phyloP scores from a whole-genome alignment of 2,113 vertebrate genomes.

The Austrofundulus limnaeus region DNA sequence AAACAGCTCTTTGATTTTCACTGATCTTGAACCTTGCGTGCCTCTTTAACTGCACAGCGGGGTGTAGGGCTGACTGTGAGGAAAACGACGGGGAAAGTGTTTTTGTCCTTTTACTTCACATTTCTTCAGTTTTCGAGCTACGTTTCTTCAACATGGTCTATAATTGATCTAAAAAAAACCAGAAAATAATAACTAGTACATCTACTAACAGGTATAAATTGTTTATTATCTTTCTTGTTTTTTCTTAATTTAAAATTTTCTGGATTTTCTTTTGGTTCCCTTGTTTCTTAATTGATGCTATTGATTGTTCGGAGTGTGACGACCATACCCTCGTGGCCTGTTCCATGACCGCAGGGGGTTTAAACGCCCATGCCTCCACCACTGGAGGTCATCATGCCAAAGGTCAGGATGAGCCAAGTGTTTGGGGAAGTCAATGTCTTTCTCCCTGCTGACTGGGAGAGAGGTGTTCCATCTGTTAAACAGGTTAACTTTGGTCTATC shows the following conservation, averaged over 20 bases:
- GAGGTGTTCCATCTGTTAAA: conserved; percentile 79
- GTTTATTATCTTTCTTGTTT: background rate
- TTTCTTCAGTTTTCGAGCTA: conserved; percentile 62
- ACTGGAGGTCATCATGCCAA: conserved; percentile 67
- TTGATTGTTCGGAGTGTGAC: conserved; percentile 45
- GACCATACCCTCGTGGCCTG: conserved; percentile 31
- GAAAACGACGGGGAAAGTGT: conserved; percentile 58
- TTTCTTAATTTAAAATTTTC: background rate
- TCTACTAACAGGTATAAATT: conserved; percentile 45
- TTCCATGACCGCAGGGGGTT: conserved; percentile 61
- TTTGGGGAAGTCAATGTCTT: conserved; percentile 72
- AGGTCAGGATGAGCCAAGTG: conserved; percentile 77
- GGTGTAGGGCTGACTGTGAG: conserved; percentile 73
- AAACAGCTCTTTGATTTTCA: conserved; percentile 84
- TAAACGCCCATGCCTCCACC: conserved; percentile 61
- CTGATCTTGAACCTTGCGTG: conserved; percentile 76
- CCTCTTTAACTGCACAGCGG: conserved; percentile 81
- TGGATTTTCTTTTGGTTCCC: conserved; percentile 2
- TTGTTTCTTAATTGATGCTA: conserved; percentile 52
- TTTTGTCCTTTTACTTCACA: conserved; percentile 64
- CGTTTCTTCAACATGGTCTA: conserved; percentile 40
- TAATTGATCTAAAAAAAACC: conserved; percentile 40
- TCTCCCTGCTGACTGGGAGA: conserved; percentile 55
- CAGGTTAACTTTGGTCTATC: conserved; percentile 70
- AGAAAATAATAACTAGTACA: conserved; percentile 13